Percentiles rank a stretch among this genome's conserved stretches.
phyloP scores from a whole-genome alignment of 2,888 invertebrate genomes.

The Aphidoletes aphidimyza region DNA sequence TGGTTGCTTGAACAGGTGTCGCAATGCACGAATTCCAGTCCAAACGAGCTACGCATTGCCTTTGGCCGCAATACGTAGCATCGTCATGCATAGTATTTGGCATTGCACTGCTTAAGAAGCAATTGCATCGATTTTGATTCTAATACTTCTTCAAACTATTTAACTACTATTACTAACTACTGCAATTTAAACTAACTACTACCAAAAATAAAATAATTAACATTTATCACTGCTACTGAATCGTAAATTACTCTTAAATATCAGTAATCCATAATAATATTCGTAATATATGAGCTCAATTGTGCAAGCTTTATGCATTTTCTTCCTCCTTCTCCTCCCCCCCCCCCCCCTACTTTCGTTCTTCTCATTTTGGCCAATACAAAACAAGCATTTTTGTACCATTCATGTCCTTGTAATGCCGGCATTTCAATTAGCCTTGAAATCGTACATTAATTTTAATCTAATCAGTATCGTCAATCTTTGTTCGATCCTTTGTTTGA shows the following conservation, averaged over 20 bases:
- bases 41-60: no score
- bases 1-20: no score
- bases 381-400: no score
- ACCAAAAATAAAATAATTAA: no score
- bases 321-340: not conserved
- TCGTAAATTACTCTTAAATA: not conserved
- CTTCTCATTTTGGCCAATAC: not conserved
- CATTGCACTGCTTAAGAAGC: not conserved
- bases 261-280: not conserved
- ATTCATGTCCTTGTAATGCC: no score
- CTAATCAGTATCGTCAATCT: no score
- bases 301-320: not conserved
- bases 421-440: no score
- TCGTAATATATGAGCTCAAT: not conserved
- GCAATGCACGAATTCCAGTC: no score
- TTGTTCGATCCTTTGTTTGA: no score
- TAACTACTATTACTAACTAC: constrained; percentile 26
- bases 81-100: not conserved
- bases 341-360: not conserved
- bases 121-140: not conserved
- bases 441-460: no score
- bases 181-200: not conserved
- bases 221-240: not conserved
- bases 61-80: not conserved
- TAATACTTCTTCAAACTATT: constrained; percentile 27